phyloP scores from a whole-genome alignment of 2,797 vertebrate genomes.

The Synaphobranchus kaupii region DNA sequence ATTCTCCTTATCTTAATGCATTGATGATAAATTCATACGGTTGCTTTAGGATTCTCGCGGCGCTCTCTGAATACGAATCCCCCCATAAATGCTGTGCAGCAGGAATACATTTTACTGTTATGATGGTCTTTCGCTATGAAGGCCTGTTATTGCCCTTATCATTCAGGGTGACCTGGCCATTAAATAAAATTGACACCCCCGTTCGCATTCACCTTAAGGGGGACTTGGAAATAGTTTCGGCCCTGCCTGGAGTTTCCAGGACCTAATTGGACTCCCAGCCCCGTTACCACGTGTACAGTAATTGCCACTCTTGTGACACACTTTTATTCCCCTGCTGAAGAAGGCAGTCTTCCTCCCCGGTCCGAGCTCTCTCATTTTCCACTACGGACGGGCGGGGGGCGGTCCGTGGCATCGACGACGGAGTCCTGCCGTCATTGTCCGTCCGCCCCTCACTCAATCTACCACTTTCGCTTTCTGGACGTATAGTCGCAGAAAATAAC shows the following conservation, averaged over 20 bases:
- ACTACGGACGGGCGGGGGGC: not conserved
- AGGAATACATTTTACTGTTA: not conserved
- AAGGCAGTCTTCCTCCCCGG: conserved; percentile 33
- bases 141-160: not conserved
- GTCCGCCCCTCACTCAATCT: not conserved
- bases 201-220: conserved; percentile 18
- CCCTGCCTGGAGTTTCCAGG: not conserved
- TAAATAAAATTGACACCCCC: conserved; percentile 18
- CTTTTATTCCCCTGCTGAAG: conserved; percentile 23
- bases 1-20: not conserved
- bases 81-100: not conserved
- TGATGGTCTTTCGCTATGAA: not conserved
- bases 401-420: not conserved
- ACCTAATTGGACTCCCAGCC: conserved; percentile 21
- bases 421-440: conserved; percentile 31
- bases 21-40: not conserved
- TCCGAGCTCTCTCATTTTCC: conserved; percentile 25
- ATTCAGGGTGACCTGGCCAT: not conserved
- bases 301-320: conserved; percentile 17
- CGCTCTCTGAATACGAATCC: not conserved
- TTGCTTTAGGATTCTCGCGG: not conserved
- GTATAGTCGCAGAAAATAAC: not conserved
- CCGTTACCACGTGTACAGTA: not conserved
- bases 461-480: conserved; percentile 28
- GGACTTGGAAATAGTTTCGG: not conserved